phyloP scores from a whole-genome alignment of 2,113 vertebrate species.

The Rhinolophus ferrumequinum region DNA sequence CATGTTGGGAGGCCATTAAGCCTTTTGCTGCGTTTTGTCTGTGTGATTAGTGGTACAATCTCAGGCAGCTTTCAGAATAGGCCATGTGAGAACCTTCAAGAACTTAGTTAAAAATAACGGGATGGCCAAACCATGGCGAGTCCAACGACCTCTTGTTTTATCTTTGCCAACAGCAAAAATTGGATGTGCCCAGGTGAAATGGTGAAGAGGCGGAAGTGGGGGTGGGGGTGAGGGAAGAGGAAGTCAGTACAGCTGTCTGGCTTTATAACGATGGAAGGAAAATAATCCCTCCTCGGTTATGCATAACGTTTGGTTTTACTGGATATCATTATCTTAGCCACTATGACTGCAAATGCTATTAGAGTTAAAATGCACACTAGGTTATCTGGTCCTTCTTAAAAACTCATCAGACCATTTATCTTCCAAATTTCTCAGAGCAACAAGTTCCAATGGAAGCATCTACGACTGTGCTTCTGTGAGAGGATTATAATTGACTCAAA shows the following conservation, averaged over 20 bases:
- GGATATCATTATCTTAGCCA: background rate
- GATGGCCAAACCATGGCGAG: background rate
- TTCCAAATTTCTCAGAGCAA: background rate
- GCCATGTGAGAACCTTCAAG: background rate
- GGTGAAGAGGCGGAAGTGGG: background rate
- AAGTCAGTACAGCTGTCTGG: background rate
- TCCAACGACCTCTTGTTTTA: background rate
- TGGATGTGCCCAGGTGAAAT: background rate
- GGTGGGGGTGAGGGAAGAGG: background rate
- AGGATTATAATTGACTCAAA: background rate
- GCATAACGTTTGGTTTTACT: background rate
- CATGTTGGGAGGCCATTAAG: background rate
- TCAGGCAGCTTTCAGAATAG: background rate
- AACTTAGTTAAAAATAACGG: background rate
- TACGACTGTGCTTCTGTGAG: background rate
- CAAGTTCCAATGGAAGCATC: background rate
- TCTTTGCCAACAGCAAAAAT: background rate
- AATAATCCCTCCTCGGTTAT: slow-evolving; percentile 7
- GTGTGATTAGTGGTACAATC: background rate
- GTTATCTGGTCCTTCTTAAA: slow-evolving; percentile 31
- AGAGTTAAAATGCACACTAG: slow-evolving; percentile 38
- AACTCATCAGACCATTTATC: background rate
- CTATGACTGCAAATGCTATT: slow-evolving; percentile 23
- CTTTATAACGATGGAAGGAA: background rate
- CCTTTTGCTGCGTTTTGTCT: background rate